Percentiles rank a stretch among this genome's conserved stretches.
phyloP scores from a whole-genome alignment of 2,113 vertebrate species.

The Halcyon malimbica region DNA sequence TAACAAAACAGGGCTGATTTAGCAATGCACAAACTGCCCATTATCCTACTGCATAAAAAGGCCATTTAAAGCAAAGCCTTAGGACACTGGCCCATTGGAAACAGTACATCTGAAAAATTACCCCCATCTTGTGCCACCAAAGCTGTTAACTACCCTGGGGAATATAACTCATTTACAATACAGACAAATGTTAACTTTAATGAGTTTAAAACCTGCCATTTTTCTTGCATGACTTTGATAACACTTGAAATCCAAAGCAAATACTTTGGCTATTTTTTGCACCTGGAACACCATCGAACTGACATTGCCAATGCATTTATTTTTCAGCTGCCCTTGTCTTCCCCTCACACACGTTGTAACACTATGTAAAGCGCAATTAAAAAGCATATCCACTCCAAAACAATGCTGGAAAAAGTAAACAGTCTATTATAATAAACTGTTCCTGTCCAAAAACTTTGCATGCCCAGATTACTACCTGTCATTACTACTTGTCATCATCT shows the following conservation, averaged over 20 bases:
- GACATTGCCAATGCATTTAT: background rate
- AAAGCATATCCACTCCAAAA: slow-evolving; percentile 5
- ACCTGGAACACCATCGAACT: background rate
- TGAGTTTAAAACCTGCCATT: slow-evolving; percentile 56
- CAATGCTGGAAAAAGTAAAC: slow-evolving; percentile 39
- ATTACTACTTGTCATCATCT: slow-evolving; percentile 63
- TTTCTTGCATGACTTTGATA: slow-evolving; percentile 58
- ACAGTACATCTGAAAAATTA: slow-evolving; percentile 78
- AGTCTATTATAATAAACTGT: slow-evolving; percentile 25
- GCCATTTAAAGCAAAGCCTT: slow-evolving; percentile 81
- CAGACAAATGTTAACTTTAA: slow-evolving; percentile 71
- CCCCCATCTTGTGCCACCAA: slow-evolving; percentile 74
- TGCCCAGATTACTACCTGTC: slow-evolving; percentile 68
- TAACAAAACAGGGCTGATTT: slow-evolving; percentile 85
- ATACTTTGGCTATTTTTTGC: slow-evolving; percentile 6
- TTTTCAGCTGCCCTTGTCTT: background rate
- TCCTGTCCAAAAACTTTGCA: slow-evolving; percentile 66
- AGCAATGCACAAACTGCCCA: slow-evolving; percentile 85
- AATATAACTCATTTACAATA: slow-evolving; percentile 72
- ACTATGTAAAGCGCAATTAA: background rate
- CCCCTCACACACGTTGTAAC: background rate
- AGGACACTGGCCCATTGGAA: slow-evolving; percentile 72
- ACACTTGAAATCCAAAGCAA: slow-evolving; percentile 18
- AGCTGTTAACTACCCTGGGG: slow-evolving; percentile 73
- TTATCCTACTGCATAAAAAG: slow-evolving; percentile 86